Evolutionary conservation across 2,888 invertebrate genomes (phyloP).

Genomic region (Lissonota sp.): DNA sequence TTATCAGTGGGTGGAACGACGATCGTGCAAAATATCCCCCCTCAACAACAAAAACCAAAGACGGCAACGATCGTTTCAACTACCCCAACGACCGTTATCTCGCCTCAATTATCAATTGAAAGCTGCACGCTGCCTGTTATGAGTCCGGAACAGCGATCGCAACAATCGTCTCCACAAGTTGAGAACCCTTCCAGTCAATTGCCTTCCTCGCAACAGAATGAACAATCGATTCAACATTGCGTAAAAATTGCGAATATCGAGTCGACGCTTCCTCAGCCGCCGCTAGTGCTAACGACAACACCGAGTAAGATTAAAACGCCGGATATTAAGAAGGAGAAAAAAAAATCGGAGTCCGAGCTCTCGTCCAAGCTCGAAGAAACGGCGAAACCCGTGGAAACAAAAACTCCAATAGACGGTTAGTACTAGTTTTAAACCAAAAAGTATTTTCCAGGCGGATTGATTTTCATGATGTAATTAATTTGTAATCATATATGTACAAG

Average conservation of each 20-base stretch:
- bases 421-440: neutral
- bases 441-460: too few relatives aligned
- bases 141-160: neutral
- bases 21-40: conserved; percentile 5
- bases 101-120: neutral
- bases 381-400: conserved; percentile 65
- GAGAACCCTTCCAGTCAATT: conserved; percentile 46
- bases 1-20: conserved; percentile 64
- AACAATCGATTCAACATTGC: conserved; percentile 39
- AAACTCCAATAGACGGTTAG: conserved; percentile 67
- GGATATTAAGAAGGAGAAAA: conserved; percentile 79
- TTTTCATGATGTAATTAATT: too few relatives aligned
- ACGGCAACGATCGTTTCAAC: neutral
- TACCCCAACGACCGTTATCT: neutral
- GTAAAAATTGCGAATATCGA: conserved; percentile 1
- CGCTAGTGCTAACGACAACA: conserved; percentile 38
- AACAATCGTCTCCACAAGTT: conserved; percentile 46
- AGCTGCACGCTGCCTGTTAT: neutral
- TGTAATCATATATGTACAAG: too few relatives aligned
- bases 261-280: neutral
- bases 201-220: conserved; percentile 37
- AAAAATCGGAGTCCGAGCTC: conserved; percentile 71
- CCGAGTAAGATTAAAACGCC: conserved; percentile 79
- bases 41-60: conserved; percentile 32
- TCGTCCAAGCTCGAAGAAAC: conserved; percentile 69